Evolutionary conservation across 2,888 invertebrate genomes (phyloP), one percentile per base, ranked within the genome.

Genomic region (Clitarchus hookeri): DNA sequence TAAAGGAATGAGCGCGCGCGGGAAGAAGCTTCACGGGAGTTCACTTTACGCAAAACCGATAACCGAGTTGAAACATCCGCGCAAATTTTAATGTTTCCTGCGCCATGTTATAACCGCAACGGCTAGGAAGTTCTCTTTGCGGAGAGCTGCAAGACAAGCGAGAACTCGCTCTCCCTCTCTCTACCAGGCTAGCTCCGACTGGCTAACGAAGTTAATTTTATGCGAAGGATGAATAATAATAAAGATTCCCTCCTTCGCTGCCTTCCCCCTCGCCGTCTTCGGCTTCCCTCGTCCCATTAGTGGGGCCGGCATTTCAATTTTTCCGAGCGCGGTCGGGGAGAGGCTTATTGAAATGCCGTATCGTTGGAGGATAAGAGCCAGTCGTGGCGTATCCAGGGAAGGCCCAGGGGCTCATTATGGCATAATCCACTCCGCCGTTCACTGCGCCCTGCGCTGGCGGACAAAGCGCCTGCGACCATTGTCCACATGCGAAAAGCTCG

Each of bases 161-260:
- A n/a, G 65, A 65, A 65, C 8, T 65, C 65, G 8, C 65, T 23
- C 8, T n/a, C 16, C 65, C n/a, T n/a, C 65, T 19, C 65, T 23
- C 16, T 65, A 2, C 65, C n/a, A 0, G 23, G 1, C 23, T 11
- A 4, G 65, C n/a, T 65, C 65, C 16, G n/a, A 6, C 65, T 19
- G 65, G 65, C 65, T 65, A 65, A 65, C 65, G 65, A 65, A 65
- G 65, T 65, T 65, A 65, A 65, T 65, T 65, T 65, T 65, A 65
- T 65, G 65, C 65, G 65, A 9, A 65, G n/a, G 65, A 65, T 65
- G 65, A 65, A 65, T 65, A 65, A 65, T 65, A 65, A 65, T 65
- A 65, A 65, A 65, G 65, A 65, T 65, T 48, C 48, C 36, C n/a
- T 65, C 65, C 65, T 65, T 65, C n/a, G 23, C 65, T 19, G 11